phyloP scores from a whole-genome alignment of 2,113 vertebrate genomes.

The Elephantulus edwardii region DNA sequence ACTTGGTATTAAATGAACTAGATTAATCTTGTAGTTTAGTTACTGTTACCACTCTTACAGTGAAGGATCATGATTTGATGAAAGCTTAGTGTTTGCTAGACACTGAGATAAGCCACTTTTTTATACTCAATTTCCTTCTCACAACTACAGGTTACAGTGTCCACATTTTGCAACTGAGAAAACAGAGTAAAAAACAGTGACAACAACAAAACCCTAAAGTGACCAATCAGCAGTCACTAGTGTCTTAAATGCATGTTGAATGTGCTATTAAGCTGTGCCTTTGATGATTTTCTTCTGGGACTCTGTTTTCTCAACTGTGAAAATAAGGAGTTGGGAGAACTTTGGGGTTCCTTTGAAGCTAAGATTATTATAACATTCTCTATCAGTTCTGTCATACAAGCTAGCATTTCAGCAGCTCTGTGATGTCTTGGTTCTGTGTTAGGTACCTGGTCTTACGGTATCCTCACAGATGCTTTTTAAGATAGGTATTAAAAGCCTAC shows the following conservation, averaged over 20 bases:
- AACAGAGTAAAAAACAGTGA: slow-evolving; percentile 12
- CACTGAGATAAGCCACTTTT: not conserved
- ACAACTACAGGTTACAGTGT: not conserved
- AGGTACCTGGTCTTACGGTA: not conserved
- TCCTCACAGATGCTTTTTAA: not conserved
- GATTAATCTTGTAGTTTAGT: too few species aligned
- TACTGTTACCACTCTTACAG: too few species aligned
- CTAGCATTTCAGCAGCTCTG: not conserved
- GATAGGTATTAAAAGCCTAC: not conserved
- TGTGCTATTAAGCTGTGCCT: not conserved
- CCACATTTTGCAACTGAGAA: not conserved
- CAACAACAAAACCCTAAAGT: not conserved
- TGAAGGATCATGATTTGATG: not conserved
- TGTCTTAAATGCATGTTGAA: not conserved
- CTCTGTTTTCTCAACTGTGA: not conserved
- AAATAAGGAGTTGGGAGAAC: not conserved
- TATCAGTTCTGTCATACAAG: not conserved
- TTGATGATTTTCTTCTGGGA: not conserved
- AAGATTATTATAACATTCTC: not conserved
- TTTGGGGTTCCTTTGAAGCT: not conserved
- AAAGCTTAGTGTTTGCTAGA: not conserved
- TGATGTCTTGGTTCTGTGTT: not conserved
- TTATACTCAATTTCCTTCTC: not conserved
- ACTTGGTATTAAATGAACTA: too few species aligned
- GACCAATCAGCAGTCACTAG: not conserved